These are phyloP conservation scores for Melanotaenia duboulayi DNA, from an alignment of 2,113 vertebrate species.

Conservation along the genomic window DNA sequence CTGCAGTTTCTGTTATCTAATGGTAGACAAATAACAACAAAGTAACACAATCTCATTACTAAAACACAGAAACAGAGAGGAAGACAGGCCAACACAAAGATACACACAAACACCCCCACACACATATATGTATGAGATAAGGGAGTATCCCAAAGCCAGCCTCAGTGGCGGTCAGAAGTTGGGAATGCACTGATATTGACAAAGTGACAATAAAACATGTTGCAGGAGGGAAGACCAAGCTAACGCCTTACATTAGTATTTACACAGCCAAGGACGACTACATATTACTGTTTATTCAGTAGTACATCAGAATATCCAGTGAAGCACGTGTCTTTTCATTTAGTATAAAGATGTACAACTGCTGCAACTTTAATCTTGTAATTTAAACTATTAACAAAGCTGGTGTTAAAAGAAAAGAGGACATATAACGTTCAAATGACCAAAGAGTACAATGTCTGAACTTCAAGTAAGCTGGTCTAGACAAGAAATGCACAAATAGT, in stretches of 20 bases:
- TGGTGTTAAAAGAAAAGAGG: not conserved
- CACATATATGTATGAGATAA: not conserved
- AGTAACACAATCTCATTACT: not conserved
- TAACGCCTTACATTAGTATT: conserved; percentile 26
- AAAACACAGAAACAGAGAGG: conserved; percentile 10
- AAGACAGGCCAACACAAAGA: conserved; percentile 5
- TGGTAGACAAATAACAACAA: not conserved
- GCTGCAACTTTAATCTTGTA: not conserved
- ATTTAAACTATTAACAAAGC: not conserved
- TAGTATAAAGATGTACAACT: not conserved
- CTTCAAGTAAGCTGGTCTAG: not conserved
- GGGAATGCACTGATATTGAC: conserved; percentile 42
- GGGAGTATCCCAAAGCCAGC: not conserved
- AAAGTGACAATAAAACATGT: conserved; percentile 42
- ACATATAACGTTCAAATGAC: not conserved
- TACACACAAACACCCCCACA: not conserved
- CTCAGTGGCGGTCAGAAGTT: not conserved
- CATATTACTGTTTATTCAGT: conserved; percentile 9
- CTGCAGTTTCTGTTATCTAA: not conserved
- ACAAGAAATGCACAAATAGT: not conserved
- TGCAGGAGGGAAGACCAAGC: conserved; percentile 10
- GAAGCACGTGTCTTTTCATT: not conserved
- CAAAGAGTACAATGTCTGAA: not conserved
- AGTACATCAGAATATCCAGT: not conserved
- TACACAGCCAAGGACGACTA: conserved; percentile 1